Evolutionary conservation across 2,888 invertebrate genomes (phyloP).

Genomic region (Leptodirus hochenwartii): DNA sequence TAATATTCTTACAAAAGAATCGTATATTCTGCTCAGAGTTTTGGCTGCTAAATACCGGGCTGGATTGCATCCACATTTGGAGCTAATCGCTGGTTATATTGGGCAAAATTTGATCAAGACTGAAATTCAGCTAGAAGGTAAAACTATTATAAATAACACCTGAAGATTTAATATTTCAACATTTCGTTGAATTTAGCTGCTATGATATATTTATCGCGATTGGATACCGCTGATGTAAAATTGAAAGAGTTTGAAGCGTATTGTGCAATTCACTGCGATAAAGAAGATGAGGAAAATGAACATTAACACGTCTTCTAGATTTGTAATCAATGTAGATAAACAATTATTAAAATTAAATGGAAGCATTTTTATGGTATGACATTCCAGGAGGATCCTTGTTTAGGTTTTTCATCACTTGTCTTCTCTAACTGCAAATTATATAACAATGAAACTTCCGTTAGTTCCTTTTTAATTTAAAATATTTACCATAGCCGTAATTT

Average conservation of each 20-base stretch:
- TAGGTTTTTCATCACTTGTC: too few relatives aligned
- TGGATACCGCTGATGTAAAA: constrained; percentile 17
- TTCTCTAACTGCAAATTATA: too few relatives aligned
- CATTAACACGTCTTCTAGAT: too few relatives aligned
- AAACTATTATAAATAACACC: not conserved
- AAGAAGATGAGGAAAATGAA: too few relatives aligned
- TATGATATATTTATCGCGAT: constrained; percentile 17
- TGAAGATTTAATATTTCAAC: too few relatives aligned
- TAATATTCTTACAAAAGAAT: constrained; percentile 12
- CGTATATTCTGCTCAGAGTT: constrained; percentile 15
- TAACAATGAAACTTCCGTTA: too few relatives aligned
- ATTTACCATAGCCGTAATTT: constrained; percentile 56
- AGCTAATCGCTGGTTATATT: constrained; percentile 19
- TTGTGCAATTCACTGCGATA: constrained; percentile 15
- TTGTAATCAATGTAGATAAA: too few relatives aligned
- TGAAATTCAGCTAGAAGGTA: constrained; percentile 19
- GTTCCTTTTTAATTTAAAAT: too few relatives aligned
- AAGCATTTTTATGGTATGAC: constrained; percentile 30
- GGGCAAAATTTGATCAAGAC: constrained; percentile 16
- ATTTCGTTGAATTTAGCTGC: constrained; percentile 14
- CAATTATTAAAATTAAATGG: too few relatives aligned
- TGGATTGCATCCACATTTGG: constrained; percentile 18
- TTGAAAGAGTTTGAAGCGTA: constrained; percentile 18
- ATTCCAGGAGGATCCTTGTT: constrained; percentile 44
- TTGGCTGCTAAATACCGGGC: constrained; percentile 18